phyloP scores from a whole-genome alignment of 2,888 invertebrate genomes.

The Tinea semifulvella region DNA sequence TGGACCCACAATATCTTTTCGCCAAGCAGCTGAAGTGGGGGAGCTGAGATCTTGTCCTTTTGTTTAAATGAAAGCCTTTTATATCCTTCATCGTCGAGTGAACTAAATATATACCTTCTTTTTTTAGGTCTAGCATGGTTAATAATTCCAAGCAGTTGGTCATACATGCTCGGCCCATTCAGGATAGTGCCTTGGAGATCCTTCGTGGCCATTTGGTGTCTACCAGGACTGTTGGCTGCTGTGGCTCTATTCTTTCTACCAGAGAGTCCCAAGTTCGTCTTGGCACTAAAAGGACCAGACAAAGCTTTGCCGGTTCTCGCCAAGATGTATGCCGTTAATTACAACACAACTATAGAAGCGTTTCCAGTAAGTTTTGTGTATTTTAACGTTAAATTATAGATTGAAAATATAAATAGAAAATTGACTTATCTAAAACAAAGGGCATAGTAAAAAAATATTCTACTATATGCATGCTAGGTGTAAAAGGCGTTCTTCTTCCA shows the following conservation, averaged over 20 bases:
- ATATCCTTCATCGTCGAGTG: too few relatives aligned
- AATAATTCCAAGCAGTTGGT: constrained; percentile 70
- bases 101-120: too few relatives aligned
- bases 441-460: too few relatives aligned
- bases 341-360: constrained; percentile 28
- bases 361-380: constrained; percentile 50
- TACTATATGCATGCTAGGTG: too few relatives aligned
- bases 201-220: constrained; percentile 71
- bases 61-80: too few relatives aligned
- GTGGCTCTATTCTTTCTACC: constrained; percentile 67
- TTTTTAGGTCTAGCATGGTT: constrained; percentile 71
- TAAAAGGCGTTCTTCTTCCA: too few relatives aligned
- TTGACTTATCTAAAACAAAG: too few relatives aligned
- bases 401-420: too few relatives aligned
- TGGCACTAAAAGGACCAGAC: constrained; percentile 68
- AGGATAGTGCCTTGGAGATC: constrained; percentile 78
- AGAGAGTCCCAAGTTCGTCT: constrained; percentile 80
- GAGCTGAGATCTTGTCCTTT: too few relatives aligned
- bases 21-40: too few relatives aligned
- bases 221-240: constrained; percentile 71
- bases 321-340: constrained; percentile 64
- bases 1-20: too few relatives aligned
- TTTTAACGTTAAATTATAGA: too few relatives aligned
- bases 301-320: constrained; percentile 70
- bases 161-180: constrained; percentile 44